Conservation (phyloP, 1,140 invertebrate species). For the Microvelia longipes region DNA sequence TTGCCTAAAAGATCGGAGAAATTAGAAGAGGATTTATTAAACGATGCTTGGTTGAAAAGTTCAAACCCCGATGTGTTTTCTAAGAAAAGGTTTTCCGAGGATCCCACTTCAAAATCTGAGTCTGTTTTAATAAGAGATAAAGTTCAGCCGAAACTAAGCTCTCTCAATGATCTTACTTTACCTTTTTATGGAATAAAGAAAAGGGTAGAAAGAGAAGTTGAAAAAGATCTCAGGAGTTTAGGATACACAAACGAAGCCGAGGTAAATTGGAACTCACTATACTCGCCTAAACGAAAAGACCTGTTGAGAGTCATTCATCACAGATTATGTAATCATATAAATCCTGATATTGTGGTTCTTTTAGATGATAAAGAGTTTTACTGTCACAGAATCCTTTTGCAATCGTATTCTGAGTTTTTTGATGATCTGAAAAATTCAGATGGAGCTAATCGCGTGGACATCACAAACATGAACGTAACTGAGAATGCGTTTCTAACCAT, state of each 20-base stretch:
- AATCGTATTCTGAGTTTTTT: constrained; percentile 41
- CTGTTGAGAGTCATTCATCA: constrained; percentile 4
- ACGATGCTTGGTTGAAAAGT: neutral
- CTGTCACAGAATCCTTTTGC: constrained; percentile 41
- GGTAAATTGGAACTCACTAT: neutral
- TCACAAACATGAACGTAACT: constrained; percentile 37
- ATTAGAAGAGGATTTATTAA: neutral
- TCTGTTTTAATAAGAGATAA: too few species aligned
- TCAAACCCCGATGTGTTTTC: neutral
- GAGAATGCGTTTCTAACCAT: constrained; percentile 45
- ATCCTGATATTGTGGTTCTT: constrained; percentile 39
- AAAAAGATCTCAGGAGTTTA: neutral
- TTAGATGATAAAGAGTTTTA: constrained; percentile 40
- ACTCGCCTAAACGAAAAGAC: constrained; percentile 4
- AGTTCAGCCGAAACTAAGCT: neutral
- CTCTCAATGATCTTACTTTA: neutral
- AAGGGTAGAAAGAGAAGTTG: neutral
- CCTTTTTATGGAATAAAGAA: neutral
- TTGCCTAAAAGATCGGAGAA: too few species aligned
- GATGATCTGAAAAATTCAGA: constrained; percentile 31
- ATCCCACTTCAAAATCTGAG: neutral
- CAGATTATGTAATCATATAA: constrained; percentile 19
- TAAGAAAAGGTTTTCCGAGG: neutral
- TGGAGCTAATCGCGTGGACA: constrained; percentile 33
- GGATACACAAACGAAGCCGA: neutral